Evolutionary conservation across 2,888 invertebrate genomes (phyloP), one percentile per base, ranked within the genome.

Genomic region (Drosophila longiperda): DNA sequence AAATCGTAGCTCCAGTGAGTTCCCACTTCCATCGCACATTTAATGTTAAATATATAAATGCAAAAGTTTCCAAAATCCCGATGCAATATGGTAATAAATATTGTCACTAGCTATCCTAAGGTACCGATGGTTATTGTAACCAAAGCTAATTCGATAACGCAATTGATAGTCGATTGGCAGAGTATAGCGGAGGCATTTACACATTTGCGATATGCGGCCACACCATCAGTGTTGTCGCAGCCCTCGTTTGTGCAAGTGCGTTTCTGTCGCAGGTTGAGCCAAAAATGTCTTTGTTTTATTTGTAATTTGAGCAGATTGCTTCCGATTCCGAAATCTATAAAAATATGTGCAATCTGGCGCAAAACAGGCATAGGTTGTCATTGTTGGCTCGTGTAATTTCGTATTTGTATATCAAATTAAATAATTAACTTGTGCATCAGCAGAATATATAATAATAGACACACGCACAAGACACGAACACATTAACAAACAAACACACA

Each of bases 1-100:
- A 83, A 52, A 60, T 92, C 91, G 60, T 91, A 92, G 26, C 76
- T 49, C 74, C 80, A 83, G 26, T 87, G 80, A 3, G 7, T 15
- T 3, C 36, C 38, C 6, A n/a, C 5, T 36, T 45, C 17, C 61
- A 69, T 80, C n/a, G 40, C 20, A 34, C 26, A 36, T 29, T 7
- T 45, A 17, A n/a, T 2, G 29, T n/a, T 2, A 29, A 40, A 29
- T 15, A 23, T 49, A n/a, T n/a, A 49, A 26, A 38, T 32, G 20
- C 32, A 42, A 20, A 20, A 8, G 3, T 2, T 7, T 6, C 3
- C 9, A 20, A 26, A 3, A 3, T 15, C 5, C 15, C 5, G 6
- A 12, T 23, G 58, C 9, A 58, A 20, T 23, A 6, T 29, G 12
- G 32, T 4, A 29, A 20, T 0, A 12, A 29, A n/a, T n/a, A n/a